These are phyloP conservation scores for Cosmia pyralina DNA, from an alignment of 2,888 invertebrate genomes.

Conservation along the genomic window DNA sequence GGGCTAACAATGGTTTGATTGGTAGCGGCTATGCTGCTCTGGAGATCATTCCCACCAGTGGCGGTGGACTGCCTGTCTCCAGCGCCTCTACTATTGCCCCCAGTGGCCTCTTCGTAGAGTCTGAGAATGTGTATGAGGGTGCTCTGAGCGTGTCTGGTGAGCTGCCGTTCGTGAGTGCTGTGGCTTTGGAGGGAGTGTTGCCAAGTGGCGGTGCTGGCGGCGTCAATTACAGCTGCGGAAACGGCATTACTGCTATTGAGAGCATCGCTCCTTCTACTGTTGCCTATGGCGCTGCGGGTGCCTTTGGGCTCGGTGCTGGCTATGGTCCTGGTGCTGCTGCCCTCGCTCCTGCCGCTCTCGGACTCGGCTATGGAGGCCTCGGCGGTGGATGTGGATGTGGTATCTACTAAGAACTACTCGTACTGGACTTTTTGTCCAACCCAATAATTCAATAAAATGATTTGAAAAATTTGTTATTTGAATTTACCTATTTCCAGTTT, in stretches of 20 bases:
- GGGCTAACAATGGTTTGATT: background rate
- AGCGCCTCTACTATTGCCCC: constrained; percentile 50
- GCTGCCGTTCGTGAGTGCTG: constrained; percentile 53
- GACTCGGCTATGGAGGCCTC: constrained; percentile 8
- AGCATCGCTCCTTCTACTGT: background rate
- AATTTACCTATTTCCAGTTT: too few relatives aligned
- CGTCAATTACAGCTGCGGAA: constrained; percentile 8
- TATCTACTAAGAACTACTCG: background rate
- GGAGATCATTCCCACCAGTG: constrained; percentile 49
- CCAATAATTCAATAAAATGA: background rate
- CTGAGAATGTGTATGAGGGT: constrained; percentile 61
- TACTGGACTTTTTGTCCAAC: too few relatives aligned
- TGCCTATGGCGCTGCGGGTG: too few relatives aligned
- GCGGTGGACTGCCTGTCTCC: constrained; percentile 51
- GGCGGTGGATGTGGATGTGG: background rate
- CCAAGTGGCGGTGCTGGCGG: constrained; percentile 46
- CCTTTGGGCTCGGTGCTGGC: constrained; percentile 5
- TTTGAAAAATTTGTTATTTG: background rate
- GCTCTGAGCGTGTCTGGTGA: constrained; percentile 50
- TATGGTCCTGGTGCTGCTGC: constrained; percentile 19
- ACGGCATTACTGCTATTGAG: background rate
- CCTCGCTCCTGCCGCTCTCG: constrained; percentile 7
- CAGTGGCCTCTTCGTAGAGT: constrained; percentile 49
- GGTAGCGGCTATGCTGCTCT: constrained; percentile 51
- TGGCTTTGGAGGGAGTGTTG: constrained; percentile 45